phyloP scores from a whole-genome alignment of 2,888 invertebrate genomes.

The Digitonthophagus gazella region DNA sequence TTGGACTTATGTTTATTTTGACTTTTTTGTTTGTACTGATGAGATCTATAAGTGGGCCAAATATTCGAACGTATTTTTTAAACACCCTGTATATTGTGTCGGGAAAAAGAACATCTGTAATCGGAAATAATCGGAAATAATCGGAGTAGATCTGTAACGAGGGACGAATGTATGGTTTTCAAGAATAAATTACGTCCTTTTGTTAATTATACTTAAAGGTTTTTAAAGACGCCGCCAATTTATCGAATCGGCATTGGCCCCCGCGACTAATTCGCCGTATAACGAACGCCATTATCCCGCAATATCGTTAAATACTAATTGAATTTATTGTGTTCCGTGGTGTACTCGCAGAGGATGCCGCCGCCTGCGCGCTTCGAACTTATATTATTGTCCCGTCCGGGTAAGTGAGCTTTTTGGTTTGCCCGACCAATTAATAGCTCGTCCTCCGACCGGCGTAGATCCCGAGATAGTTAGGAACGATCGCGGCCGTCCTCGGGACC shows the following conservation, averaged over 20 bases:
- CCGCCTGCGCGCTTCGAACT: background rate
- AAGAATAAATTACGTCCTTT: background rate
- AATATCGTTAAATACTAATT: conserved; percentile 43
- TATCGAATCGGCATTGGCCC: background rate
- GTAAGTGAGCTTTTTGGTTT: background rate
- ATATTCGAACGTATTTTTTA: no score
- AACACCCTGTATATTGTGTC: no score
- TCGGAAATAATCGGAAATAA: no score
- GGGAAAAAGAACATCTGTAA: no score
- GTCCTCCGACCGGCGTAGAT: background rate
- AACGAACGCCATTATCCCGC: conserved; percentile 35
- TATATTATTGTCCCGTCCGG: background rate
- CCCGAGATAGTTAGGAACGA: background rate
- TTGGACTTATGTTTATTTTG: no score
- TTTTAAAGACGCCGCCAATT: background rate
- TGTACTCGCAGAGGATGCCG: conserved; percentile 31
- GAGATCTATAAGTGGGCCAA: no score
- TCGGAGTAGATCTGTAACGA: no score
- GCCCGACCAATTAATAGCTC: background rate
- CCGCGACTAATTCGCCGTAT: conserved; percentile 38
- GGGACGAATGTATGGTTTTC: no score
- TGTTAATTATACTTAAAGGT: background rate
- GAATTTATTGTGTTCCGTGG: conserved; percentile 40
- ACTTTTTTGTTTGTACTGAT: no score
- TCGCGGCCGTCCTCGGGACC: background rate